A percentile compares a stretch with the other conserved stretches of the same genome.
Conservation (phyloP, 2,888 invertebrate genomes). For the Drosophila subquinaria region DNA sequence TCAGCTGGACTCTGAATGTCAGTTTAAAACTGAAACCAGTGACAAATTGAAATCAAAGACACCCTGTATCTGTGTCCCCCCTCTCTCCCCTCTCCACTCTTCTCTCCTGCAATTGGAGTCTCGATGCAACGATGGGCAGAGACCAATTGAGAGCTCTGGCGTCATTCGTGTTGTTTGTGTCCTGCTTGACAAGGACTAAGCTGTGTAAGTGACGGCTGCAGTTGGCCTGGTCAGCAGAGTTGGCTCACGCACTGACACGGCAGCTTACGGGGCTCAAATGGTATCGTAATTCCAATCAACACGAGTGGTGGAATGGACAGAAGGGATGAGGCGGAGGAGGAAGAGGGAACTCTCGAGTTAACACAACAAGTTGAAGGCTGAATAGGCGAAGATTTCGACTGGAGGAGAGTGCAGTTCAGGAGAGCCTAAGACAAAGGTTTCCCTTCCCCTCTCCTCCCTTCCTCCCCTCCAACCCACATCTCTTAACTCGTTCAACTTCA, state of each 20-base stretch:
- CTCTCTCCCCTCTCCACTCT: neutral
- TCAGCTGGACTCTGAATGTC: slow-evolving; percentile 2
- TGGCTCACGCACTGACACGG: slow-evolving; percentile 46
- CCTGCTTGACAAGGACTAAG: slow-evolving; percentile 66
- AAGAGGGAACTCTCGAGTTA: slow-evolving; percentile 15
- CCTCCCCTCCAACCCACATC: neutral
- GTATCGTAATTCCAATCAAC: slow-evolving; percentile 55
- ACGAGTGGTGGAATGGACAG: slow-evolving; percentile 3
- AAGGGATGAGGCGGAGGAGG: neutral
- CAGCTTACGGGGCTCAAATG: slow-evolving; percentile 40
- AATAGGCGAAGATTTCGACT: slow-evolving; percentile 26
- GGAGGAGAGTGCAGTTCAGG: slow-evolving; percentile 53
- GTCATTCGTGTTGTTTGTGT: slow-evolving; percentile 46
- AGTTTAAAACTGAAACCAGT: slow-evolving; percentile 44
- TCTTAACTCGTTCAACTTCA: slow-evolving; percentile 13
- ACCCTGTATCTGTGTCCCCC: neutral
- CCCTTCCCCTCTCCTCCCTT: neutral
- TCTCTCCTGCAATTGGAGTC: slow-evolving; percentile 24
- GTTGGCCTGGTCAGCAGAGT: slow-evolving; percentile 23
- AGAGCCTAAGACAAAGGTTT: slow-evolving; percentile 1
- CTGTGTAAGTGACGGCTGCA: slow-evolving; percentile 47
- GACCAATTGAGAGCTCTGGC: slow-evolving; percentile 49
- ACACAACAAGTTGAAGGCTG: slow-evolving; percentile 31
- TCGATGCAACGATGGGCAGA: slow-evolving; percentile 35
- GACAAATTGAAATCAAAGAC: slow-evolving; percentile 64